These are phyloP conservation scores for Thera britannica DNA, from an alignment of 2,888 invertebrate species.

Conservation along the genomic window DNA sequence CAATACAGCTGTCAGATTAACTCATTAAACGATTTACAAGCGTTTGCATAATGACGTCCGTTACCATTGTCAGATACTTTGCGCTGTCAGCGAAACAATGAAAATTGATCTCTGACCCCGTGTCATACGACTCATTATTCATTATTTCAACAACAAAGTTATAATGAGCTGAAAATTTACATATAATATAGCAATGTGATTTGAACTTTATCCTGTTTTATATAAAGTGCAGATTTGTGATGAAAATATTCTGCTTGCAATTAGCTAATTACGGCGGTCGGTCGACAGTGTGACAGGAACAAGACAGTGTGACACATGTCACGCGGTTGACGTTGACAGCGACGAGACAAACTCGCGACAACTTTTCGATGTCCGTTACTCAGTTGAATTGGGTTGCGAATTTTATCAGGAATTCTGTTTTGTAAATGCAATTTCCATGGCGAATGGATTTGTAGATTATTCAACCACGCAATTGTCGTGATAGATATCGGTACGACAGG, in stretches of 20 bases:
- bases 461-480: not conserved
- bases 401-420: constrained; percentile 27
- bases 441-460: not conserved
- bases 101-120: constrained; percentile 50
- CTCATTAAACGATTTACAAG: constrained; percentile 60
- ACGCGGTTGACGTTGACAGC: constrained; percentile 50
- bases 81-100: constrained; percentile 34
- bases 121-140: constrained; percentile 49
- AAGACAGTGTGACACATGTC: constrained; percentile 57
- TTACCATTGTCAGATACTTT: constrained; percentile 37
- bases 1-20: constrained; percentile 64
- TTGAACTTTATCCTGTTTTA: constrained; percentile 26
- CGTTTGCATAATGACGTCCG: constrained; percentile 53
- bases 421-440: constrained; percentile 9
- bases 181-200: constrained; percentile 4
- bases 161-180: constrained; percentile 61
- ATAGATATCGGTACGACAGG: not conserved
- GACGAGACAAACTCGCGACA: constrained; percentile 59
- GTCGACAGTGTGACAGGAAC: constrained; percentile 43
- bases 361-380: constrained; percentile 70
- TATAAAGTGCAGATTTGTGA: constrained; percentile 20
- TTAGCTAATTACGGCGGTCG: constrained; percentile 68
- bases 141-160: constrained; percentile 46
- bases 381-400: constrained; percentile 38
- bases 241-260: constrained; percentile 54